Evolutionary conservation across 1,140 invertebrate species (phyloP).

Genomic region (Eulimnadia texana): DNA sequence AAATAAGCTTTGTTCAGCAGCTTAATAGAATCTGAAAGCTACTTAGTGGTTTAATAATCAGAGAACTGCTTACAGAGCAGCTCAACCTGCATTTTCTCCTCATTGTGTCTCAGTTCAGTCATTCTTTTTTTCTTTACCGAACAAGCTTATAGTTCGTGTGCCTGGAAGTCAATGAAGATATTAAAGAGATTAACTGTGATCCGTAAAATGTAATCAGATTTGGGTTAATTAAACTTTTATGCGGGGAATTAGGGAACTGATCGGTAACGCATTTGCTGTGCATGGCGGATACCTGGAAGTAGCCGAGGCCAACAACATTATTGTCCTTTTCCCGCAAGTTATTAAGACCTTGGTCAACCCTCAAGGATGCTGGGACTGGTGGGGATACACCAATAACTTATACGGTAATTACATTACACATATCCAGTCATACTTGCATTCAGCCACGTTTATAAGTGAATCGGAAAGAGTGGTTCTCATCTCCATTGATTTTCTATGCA

Average conservation of each 20-base stretch:
- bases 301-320: slow-evolving; percentile 32
- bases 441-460: background rate
- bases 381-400: slow-evolving; percentile 15
- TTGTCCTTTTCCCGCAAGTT: slow-evolving; percentile 33
- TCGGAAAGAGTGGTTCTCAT: background rate
- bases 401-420: slow-evolving; percentile 7
- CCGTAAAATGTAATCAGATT: too few species aligned
- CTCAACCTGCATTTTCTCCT: too few species aligned
- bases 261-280: slow-evolving; percentile 26
- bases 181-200: too few species aligned
- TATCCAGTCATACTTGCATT: background rate
- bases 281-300: slow-evolving; percentile 31
- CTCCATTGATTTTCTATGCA: background rate
- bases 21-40: too few species aligned
- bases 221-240: background rate
- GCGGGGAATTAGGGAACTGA: background rate
- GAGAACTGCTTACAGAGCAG: too few species aligned
- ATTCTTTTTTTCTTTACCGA: too few species aligned
- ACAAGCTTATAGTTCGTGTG: too few species aligned
- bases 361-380: slow-evolving; percentile 34
- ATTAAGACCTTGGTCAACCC: slow-evolving; percentile 23
- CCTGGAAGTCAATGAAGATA: too few species aligned
- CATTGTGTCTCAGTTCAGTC: too few species aligned
- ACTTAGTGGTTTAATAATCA: too few species aligned
- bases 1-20: too few species aligned